Conservation (phyloP, 2,113 vertebrate genomes). For the Glaucidium brasilianum region DNA sequence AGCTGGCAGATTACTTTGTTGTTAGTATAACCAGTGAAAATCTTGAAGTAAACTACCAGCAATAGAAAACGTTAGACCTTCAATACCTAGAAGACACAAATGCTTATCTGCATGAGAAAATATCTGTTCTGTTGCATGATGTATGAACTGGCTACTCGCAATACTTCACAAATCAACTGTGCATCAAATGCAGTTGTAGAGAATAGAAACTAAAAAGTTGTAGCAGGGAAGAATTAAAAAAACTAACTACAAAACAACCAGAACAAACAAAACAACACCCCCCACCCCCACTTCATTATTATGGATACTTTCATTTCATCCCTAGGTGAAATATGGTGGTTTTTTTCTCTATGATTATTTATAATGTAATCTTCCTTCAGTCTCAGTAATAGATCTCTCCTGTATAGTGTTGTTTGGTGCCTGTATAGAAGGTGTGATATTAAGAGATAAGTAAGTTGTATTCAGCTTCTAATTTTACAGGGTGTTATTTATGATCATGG, state of each 20-base stretch:
- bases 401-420: slow-evolving; percentile 91
- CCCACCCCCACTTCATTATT: background rate
- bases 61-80: background rate
- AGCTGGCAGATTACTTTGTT: background rate
- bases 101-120: background rate
- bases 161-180: background rate
- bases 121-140: background rate
- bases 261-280: background rate
- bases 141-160: background rate
- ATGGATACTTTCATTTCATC: background rate
- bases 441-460: slow-evolving; percentile 90
- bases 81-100: background rate
- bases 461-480: background rate
- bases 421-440: slow-evolving; percentile 92
- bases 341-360: background rate
- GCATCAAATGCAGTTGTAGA: background rate
- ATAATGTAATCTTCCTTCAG: slow-evolving; percentile 57
- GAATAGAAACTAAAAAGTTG: background rate
- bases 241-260: background rate
- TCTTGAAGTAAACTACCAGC: background rate
- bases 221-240: background rate
- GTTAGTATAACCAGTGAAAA: background rate
- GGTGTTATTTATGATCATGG: background rate
- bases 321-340: background rate
- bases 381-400: slow-evolving; percentile 78